These are phyloP conservation scores for Eristalis pertinax DNA, from an alignment of 2,888 invertebrate genomes.

Conservation along the genomic window DNA sequence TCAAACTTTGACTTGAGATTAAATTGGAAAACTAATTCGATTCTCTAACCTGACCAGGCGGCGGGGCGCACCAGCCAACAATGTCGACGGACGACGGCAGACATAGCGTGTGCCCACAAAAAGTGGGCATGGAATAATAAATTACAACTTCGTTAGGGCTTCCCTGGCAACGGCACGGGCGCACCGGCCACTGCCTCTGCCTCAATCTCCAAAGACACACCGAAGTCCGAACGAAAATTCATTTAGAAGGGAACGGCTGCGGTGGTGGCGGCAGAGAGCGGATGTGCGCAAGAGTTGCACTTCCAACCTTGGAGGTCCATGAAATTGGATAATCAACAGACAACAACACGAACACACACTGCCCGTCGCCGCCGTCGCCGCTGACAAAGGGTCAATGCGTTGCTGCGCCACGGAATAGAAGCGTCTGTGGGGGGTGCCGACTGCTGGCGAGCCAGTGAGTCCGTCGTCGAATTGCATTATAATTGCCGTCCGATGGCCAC, in stretches of 20 bases:
- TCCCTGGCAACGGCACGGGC: slow-evolving; percentile 38
- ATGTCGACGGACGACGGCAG: not conserved
- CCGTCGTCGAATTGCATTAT: slow-evolving; percentile 32
- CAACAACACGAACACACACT: not conserved
- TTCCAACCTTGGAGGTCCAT: slow-evolving; percentile 51
- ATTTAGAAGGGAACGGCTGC: slow-evolving; percentile 27
- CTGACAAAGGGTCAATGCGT: slow-evolving; percentile 13
- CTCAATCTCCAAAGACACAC: slow-evolving; percentile 2
- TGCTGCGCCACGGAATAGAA: not conserved
- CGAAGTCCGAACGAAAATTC: not conserved
- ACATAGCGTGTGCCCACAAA: slow-evolving; percentile 30
- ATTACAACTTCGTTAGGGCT: slow-evolving; percentile 65
- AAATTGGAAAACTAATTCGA: slow-evolving; percentile 64
- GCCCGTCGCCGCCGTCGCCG: not conserved
- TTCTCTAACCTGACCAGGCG: not conserved
- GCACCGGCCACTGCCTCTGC: slow-evolving; percentile 17
- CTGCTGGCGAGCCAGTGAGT: not conserved
- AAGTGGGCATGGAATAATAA: slow-evolving; percentile 56
- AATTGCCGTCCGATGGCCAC: slow-evolving; percentile 42
- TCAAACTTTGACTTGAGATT: slow-evolving; percentile 55
- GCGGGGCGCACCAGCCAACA: not conserved
- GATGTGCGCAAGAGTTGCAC: not conserved
- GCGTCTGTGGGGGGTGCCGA: no score
- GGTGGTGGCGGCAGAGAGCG: not conserved
- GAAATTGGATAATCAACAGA: slow-evolving; percentile 57